Conservation (phyloP, 1,140 invertebrate species). For the Ruditapes philippinarum region DNA sequence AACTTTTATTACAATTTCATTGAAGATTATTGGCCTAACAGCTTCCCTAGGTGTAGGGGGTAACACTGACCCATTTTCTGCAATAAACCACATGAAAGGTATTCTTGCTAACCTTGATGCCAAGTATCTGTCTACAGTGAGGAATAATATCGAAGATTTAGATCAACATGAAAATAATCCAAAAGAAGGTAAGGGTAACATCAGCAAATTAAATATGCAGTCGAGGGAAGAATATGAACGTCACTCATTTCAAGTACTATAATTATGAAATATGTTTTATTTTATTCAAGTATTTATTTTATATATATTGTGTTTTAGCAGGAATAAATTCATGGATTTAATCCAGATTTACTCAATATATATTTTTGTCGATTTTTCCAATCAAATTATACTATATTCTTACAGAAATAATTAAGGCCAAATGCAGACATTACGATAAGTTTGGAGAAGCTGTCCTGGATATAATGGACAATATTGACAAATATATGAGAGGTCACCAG, state of each 20-base stretch:
- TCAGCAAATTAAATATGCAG: too few species aligned
- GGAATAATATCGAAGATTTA: slow-evolving; percentile 21
- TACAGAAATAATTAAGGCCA: background rate
- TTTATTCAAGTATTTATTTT: too few species aligned
- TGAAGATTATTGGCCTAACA: slow-evolving; percentile 55
- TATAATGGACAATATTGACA: background rate
- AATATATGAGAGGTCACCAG: background rate
- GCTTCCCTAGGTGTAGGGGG: slow-evolving; percentile 56
- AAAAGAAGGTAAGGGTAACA: slow-evolving; percentile 38
- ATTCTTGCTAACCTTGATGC: slow-evolving; percentile 52
- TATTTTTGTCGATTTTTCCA: too few species aligned
- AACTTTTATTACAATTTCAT: too few species aligned
- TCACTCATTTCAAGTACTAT: too few species aligned
- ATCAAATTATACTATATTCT: background rate
- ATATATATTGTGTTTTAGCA: too few species aligned
- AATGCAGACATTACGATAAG: background rate
- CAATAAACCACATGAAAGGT: slow-evolving; percentile 30
- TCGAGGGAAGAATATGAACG: too few species aligned
- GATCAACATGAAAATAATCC: slow-evolving; percentile 28
- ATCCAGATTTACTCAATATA: too few species aligned
- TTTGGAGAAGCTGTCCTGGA: background rate
- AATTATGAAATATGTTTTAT: too few species aligned
- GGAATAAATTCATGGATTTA: too few species aligned
- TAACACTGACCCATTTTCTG: background rate
- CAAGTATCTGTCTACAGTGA: slow-evolving; percentile 54